These are phyloP conservation scores for Apamea epomidion DNA, from an alignment of 2,888 invertebrate species.

Conservation along the genomic window DNA sequence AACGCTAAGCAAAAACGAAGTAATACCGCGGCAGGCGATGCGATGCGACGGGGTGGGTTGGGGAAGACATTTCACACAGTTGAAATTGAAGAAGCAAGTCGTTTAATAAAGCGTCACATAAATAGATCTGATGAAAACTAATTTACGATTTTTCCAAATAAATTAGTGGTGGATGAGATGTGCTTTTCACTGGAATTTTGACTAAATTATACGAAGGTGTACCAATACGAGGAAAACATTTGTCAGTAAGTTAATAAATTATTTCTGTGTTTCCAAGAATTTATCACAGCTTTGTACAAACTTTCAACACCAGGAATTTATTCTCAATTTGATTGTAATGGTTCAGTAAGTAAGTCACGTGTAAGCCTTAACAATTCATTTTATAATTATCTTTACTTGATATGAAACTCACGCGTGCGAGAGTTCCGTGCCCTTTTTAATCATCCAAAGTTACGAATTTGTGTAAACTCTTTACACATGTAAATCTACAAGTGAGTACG, in stretches of 20 bases:
- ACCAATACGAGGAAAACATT: not conserved
- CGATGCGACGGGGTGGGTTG: not conserved
- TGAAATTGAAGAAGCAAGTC: not conserved
- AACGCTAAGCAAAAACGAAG: not conserved
- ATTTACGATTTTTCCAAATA: not conserved
- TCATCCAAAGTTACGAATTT: constrained; percentile 61
- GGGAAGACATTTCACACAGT: not conserved
- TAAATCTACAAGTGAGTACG: constrained; percentile 59
- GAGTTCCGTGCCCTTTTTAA: constrained; percentile 50
- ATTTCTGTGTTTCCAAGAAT: not conserved
- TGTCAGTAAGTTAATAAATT: constrained; percentile 1
- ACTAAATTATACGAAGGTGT: not conserved
- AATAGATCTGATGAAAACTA: not conserved
- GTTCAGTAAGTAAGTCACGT: constrained; percentile 34
- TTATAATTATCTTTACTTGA: constrained; percentile 48
- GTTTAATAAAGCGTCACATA: not conserved
- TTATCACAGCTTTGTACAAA: not conserved
- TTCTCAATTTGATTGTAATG: constrained; percentile 36
- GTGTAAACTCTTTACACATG: constrained; percentile 59
- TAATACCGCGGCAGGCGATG: not conserved
- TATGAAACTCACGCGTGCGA: constrained; percentile 47
- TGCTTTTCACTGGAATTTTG: not conserved
- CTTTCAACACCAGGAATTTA: constrained; percentile 20
- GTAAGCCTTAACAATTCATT: constrained; percentile 46
- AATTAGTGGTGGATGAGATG: not conserved